Conservation (phyloP, 2,113 vertebrate species). For the Thomomys bottae region DNA sequence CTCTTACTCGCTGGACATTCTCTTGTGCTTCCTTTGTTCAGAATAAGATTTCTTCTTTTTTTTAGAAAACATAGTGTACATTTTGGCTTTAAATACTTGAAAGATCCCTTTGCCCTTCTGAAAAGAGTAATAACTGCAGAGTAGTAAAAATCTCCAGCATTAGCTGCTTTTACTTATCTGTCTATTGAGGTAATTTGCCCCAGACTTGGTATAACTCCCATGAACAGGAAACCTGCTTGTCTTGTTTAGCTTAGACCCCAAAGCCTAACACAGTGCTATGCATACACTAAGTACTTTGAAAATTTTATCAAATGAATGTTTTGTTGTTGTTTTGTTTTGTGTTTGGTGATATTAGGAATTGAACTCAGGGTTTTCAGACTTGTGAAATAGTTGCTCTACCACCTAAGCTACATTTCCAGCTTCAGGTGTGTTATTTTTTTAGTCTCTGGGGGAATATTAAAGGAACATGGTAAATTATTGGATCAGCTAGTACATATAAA, state of each 20-base stretch:
- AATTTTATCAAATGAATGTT: constrained; percentile 12
- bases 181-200: not conserved
- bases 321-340: too few species aligned
- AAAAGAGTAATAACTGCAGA: too few species aligned
- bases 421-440: not conserved
- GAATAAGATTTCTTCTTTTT: not conserved
- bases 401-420: too few species aligned
- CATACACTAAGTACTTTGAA: not conserved
- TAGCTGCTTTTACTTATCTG: not conserved
- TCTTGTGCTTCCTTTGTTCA: not conserved
- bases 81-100: not conserved
- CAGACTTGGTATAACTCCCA: not conserved
- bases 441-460: not conserved
- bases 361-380: too few species aligned
- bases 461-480: not conserved
- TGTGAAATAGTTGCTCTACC: too few species aligned
- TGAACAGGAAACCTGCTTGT: not conserved
- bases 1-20: not conserved
- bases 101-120: not conserved
- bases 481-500: not conserved
- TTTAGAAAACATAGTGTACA: not conserved
- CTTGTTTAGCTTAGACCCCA: too few species aligned
- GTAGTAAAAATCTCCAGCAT: too few species aligned
- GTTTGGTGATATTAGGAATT: too few species aligned
- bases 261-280: not conserved